A percentile compares a stretch with the other conserved stretches of the same genome.
Evolutionary conservation across 2,888 invertebrate species (phyloP).

Genomic region (Drepanosiphum platanoidis): DNA sequence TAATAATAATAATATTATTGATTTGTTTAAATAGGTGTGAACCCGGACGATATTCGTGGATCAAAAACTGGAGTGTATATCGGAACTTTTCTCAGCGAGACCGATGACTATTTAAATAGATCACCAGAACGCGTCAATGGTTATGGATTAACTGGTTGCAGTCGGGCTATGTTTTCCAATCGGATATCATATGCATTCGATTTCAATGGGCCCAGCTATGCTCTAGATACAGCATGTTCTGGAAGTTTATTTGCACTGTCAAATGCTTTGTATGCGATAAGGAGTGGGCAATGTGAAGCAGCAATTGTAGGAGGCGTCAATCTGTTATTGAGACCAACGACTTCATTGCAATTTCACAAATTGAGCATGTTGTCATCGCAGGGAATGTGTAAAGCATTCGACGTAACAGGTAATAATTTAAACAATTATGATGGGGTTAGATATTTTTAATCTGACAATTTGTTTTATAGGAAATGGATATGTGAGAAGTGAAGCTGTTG

Average conservation of each 20-base stretch:
- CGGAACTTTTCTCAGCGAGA: constrained; percentile 90
- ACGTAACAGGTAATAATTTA: constrained; percentile 76
- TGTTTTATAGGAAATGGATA: constrained; percentile 78
- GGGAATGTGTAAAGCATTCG: constrained; percentile 92
- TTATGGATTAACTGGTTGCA: constrained; percentile 93
- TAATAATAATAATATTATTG: neutral
- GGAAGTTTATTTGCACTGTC: constrained; percentile 92
- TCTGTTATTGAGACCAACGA: constrained; percentile 87
- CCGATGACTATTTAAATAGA: constrained; percentile 85
- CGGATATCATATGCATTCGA: constrained; percentile 96
- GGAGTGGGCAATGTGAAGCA: constrained; percentile 89
- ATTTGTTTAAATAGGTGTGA: constrained; percentile 71
- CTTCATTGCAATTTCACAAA: constrained; percentile 92
- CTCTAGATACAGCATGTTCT: constrained; percentile 97
- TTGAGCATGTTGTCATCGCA: constrained; percentile 92
- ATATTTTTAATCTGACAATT: neutral
- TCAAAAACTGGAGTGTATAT: constrained; percentile 93
- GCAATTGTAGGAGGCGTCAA: constrained; percentile 94
- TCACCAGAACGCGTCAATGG: constrained; percentile 88
- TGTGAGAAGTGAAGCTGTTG: constrained; percentile 89
- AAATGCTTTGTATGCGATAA: constrained; percentile 83
- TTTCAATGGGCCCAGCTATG: constrained; percentile 93
- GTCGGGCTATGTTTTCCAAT: constrained; percentile 96
- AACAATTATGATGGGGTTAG: no score
- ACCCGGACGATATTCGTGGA: constrained; percentile 85